Percentiles rank a stretch among this genome's conserved stretches.
phyloP scores from a whole-genome alignment of 2,113 vertebrate genomes.

The Coptodon bakossiorum region DNA sequence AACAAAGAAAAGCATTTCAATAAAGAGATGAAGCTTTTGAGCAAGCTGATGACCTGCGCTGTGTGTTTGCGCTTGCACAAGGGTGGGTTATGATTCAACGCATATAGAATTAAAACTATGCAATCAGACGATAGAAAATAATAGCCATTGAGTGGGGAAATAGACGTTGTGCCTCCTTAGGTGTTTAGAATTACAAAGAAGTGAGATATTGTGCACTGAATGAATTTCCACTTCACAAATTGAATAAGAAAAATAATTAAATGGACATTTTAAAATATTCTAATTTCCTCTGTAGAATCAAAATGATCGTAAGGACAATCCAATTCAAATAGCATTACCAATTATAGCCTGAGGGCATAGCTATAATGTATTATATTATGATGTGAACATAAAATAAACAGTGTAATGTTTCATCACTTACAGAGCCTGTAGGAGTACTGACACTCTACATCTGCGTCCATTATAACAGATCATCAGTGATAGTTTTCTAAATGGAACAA shows the following conservation, averaged over 20 bases:
- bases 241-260: not conserved
- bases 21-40: not conserved
- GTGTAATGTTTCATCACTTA: not conserved
- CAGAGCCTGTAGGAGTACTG: not conserved
- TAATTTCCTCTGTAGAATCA: not conserved
- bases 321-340: slow-evolving; percentile 1
- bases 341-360: not conserved
- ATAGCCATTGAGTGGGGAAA: not conserved
- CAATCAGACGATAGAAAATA: slow-evolving; percentile 18
- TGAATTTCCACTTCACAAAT: not conserved
- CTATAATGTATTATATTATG: not conserved
- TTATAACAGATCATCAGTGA: not conserved
- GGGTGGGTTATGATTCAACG: not conserved
- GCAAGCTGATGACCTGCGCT: not conserved
- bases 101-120: slow-evolving; percentile 33
- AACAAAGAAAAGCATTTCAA: slow-evolving; percentile 18
- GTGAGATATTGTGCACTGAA: not conserved
- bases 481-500: not conserved
- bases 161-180: not conserved
- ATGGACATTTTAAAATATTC: not conserved
- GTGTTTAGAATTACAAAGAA: slow-evolving; percentile 11
- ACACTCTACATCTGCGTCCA: not conserved
- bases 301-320: slow-evolving; percentile 12
- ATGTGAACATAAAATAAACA: slow-evolving; percentile 6
- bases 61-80: not conserved